Evolutionary conservation across 2,888 invertebrate species (phyloP), one percentile per base, ranked within the genome.

Genomic region (Parthenolecanium corni): DNA sequence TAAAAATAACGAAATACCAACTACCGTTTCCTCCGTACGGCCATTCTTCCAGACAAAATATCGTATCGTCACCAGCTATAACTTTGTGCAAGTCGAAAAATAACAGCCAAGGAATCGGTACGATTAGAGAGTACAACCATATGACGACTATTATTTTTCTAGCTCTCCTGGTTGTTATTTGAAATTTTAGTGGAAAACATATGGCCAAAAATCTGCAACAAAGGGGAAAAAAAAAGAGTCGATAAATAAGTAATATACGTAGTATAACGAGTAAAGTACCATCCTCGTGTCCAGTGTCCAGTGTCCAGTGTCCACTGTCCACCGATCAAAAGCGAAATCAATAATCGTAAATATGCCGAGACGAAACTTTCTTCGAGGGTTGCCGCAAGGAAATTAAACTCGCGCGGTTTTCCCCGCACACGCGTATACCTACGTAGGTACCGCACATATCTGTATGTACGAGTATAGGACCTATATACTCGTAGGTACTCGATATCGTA

Each of bases 131-230:
- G 68, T 89, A 83, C 71, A 88, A 79, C 94, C 94, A 94, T 71
- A 93, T 93, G 71, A 89, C 78, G 65, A 89, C 77, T 70, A 94
- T 92, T 81, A 92, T 87, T 73, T 89, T 78, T 61, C 90, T 81
- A 11, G 93, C 91, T 18, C 90, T 83, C 62, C 86, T 80, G 71
- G 89, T 89, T 52, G 92, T 90, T 75, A 94, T 89, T 74, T 92
- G 91, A 71, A 86, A 85, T 71, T 89, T 89, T 70, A 94, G 75
- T 1, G 92, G 91, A 85, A 90, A 92, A 87, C 94, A 93, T 70
- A 94, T 95, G 51, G 94, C 94, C 69, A 94, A 80, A 74, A 93
- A 94, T 78, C 94, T 94, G 84, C 18, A 84, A 81, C 31, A 31
- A 9, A 31, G 31, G 4, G 16, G 1, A 51, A 23, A 1, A 5